Evolutionary conservation across 1,140 invertebrate genomes (phyloP).

Genomic region (Lepidurus couesii): DNA sequence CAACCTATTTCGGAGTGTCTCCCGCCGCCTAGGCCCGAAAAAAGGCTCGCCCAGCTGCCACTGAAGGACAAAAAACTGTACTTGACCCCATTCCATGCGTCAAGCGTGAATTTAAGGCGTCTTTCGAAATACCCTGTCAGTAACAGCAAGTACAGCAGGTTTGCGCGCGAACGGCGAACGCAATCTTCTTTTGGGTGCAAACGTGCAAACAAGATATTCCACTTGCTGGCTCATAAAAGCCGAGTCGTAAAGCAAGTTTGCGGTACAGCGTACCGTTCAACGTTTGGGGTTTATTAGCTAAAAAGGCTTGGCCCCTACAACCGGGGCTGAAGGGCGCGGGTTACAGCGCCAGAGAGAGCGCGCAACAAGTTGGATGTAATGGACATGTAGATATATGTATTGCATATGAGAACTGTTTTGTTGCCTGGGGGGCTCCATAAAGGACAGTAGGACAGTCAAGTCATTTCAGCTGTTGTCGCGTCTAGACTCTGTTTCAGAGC

Average conservation of each 20-base stretch:
- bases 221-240: neutral
- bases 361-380: neutral
- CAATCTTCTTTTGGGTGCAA: neutral
- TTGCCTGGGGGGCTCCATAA: neutral
- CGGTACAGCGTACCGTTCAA: neutral
- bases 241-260: constrained; percentile 1
- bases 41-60: neutral
- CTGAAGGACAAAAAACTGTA: neutral
- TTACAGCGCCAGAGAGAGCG: neutral
- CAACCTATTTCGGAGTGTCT: neutral
- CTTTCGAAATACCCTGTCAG: neutral
- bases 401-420: neutral
- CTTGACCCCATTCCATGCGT: neutral
- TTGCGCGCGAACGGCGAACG: neutral
- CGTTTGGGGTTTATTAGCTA: constrained; percentile 12
- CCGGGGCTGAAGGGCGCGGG: neutral
- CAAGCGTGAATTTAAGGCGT: neutral
- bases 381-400: neutral
- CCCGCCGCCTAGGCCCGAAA: neutral
- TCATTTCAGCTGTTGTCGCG: constrained; percentile 8
- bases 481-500: neutral
- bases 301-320: neutral
- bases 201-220: neutral
- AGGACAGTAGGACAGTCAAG: neutral
- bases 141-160: neutral